phyloP scores from a whole-genome alignment of 2,113 vertebrate genomes.

The Zapus hudsonius region DNA sequence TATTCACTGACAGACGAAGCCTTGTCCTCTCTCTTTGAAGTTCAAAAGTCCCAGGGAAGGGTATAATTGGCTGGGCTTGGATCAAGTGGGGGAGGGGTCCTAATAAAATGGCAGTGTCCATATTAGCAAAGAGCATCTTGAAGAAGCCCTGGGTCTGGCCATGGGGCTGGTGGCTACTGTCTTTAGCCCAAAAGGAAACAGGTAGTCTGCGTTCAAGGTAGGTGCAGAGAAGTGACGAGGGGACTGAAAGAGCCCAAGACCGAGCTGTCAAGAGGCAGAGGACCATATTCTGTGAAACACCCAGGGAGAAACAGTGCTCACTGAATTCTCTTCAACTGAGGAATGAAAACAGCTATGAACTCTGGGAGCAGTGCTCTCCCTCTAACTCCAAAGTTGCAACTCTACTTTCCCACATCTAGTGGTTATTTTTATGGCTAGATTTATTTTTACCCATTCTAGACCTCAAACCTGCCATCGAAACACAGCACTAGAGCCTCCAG shows the following conservation, averaged over 20 bases:
- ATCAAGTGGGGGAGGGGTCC: background rate
- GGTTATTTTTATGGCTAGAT: constrained; percentile 61
- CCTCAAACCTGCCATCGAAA: constrained; percentile 13
- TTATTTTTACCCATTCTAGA: constrained; percentile 66
- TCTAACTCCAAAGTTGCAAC: background rate
- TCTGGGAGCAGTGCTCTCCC: background rate
- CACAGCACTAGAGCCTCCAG: background rate
- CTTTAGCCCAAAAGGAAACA: no score
- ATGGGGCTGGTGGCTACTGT: no score
- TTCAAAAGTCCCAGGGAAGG: constrained; percentile 30
- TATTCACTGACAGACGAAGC: background rate
- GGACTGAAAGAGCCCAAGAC: background rate
- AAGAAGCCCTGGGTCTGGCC: background rate
- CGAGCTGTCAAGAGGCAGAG: background rate
- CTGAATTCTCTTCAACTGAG: background rate
- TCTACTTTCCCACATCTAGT: constrained; percentile 52
- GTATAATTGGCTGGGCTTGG: background rate
- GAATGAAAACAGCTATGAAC: background rate
- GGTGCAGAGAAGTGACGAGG: background rate
- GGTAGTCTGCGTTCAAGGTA: background rate
- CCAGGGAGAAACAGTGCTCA: background rate
- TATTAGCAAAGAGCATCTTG: background rate
- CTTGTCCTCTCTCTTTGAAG: background rate
- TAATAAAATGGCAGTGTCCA: background rate
- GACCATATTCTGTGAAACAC: background rate